Evolutionary conservation across 2,797 vertebrate genomes (phyloP).

Genomic region (Gymnoscopelus braueri): DNA sequence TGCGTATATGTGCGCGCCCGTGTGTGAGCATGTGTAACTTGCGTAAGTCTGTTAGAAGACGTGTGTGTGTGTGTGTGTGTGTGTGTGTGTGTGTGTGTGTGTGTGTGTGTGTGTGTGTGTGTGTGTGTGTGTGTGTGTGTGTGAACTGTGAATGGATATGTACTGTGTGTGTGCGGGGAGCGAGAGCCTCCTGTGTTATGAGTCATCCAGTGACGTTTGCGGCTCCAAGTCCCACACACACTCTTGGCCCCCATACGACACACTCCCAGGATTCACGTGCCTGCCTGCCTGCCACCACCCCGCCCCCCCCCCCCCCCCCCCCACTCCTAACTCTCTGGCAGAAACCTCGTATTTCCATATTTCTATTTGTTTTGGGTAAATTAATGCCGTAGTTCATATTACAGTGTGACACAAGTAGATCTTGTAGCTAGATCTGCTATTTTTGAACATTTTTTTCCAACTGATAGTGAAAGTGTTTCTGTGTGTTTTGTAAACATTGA

Average conservation of each 20-base stretch:
- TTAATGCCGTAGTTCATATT: too few relatives aligned
- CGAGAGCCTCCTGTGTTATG: slow-evolving; percentile 52
- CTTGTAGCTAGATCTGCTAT: too few relatives aligned
- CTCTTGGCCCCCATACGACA: slow-evolving; percentile 67
- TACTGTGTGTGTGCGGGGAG: slow-evolving; percentile 24
- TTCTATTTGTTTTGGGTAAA: too few relatives aligned
- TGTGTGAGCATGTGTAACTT: slow-evolving; percentile 5
- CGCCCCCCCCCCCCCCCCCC: slow-evolving; percentile 24
- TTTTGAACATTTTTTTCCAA: too few relatives aligned
- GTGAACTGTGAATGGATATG: slow-evolving; percentile 17
- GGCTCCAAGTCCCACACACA: slow-evolving; percentile 54
- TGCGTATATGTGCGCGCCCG: background rate
- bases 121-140: slow-evolving; percentile 46
- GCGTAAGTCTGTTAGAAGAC: background rate
- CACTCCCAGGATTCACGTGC: slow-evolving; percentile 76
- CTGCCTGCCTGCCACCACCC: slow-evolving; percentile 13
- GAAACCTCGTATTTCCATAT: too few relatives aligned
- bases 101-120: slow-evolving; percentile 23
- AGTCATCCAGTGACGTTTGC: slow-evolving; percentile 64
- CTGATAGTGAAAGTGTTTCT: too few relatives aligned
- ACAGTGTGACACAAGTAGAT: too few relatives aligned
- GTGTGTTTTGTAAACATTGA: too few relatives aligned
- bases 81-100: slow-evolving; percentile 40
- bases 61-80: background rate
- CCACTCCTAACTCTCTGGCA: slow-evolving; percentile 22